Evolutionary conservation across 2,888 invertebrate genomes (phyloP).

Genomic region (Macaria liturata): DNA sequence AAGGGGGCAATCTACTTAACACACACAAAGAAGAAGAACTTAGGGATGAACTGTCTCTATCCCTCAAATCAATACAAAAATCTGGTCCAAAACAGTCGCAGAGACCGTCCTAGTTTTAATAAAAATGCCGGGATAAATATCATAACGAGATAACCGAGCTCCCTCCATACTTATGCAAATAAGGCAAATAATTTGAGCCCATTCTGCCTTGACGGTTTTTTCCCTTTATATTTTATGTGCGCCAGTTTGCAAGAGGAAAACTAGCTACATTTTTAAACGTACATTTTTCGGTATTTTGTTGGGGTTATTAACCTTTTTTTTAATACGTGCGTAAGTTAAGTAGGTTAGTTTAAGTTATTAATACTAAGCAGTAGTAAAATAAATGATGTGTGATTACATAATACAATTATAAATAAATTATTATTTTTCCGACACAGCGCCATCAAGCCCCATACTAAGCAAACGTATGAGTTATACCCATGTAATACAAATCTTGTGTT

Average conservation of each 20-base stretch:
- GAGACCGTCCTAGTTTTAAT: constrained; percentile 17
- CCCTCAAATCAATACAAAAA: constrained; percentile 4
- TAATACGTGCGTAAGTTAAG: too few species aligned
- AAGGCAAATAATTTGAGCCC: constrained; percentile 41
- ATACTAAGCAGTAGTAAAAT: too few species aligned
- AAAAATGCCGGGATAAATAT: constrained; percentile 32
- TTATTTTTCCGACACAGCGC: too few species aligned
- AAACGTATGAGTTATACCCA: too few species aligned
- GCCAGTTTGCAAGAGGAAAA: constrained; percentile 15
- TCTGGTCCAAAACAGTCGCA: not conserved
- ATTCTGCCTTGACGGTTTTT: constrained; percentile 37
- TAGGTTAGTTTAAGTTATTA: too few species aligned
- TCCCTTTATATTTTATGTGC: constrained; percentile 33
- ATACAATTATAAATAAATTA: too few species aligned
- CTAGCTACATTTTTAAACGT: constrained; percentile 6
- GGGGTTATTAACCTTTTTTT: not conserved
- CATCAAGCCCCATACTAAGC: too few species aligned
- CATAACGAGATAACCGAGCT: constrained; percentile 37
- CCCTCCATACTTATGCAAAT: constrained; percentile 43
- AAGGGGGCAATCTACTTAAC: too few species aligned
- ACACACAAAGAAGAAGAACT: too few species aligned
- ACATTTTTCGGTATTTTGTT: constrained; percentile 7
- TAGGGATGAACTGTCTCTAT: too few species aligned
- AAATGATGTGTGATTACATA: too few species aligned
- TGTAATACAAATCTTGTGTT: too few species aligned